These are phyloP conservation scores for Caenorhabditis sulstoni DNA, from an alignment of 2,888 invertebrate genomes.

Conservation along the genomic window DNA sequence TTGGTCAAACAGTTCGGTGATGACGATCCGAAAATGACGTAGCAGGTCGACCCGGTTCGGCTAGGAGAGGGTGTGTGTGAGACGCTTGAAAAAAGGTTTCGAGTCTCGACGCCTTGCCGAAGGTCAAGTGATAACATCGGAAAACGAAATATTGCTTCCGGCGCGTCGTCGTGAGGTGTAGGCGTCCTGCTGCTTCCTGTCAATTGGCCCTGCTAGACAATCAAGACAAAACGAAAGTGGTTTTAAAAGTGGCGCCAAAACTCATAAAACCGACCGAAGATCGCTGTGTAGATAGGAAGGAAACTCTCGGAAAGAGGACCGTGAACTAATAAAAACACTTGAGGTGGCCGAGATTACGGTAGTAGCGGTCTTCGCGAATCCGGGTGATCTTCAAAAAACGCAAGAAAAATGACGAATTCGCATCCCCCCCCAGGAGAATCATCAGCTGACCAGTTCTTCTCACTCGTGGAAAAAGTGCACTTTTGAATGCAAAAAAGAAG, in stretches of 20 bases:
- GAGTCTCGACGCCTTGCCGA: slow-evolving; percentile 6
- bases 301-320: not conserved
- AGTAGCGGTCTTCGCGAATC: not conserved
- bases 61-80: too few relatives aligned
- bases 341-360: slow-evolving; percentile 2
- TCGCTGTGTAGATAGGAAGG: slow-evolving; percentile 1
- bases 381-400: not conserved
- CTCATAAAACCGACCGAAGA: slow-evolving; percentile 21
- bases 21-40: too few relatives aligned
- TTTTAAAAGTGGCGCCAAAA: slow-evolving; percentile 13
- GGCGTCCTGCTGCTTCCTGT: slow-evolving; percentile 8
- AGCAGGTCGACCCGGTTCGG: too few relatives aligned
- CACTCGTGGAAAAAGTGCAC: not conserved
- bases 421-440: not conserved
- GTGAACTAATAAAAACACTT: slow-evolving; percentile 14
- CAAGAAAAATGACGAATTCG: not conserved
- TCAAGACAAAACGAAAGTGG: slow-evolving; percentile 15
- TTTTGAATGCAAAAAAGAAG: not conserved
- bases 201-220: slow-evolving; percentile 44
- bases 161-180: slow-evolving; percentile 22
- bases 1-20: too few relatives aligned
- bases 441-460: not conserved
- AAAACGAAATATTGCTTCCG: slow-evolving; percentile 18
- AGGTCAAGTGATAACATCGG: slow-evolving; percentile 49
- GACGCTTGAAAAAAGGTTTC: too few relatives aligned